phyloP scores from a whole-genome alignment of 2,888 invertebrate genomes.

The Calliopum simillimum region DNA sequence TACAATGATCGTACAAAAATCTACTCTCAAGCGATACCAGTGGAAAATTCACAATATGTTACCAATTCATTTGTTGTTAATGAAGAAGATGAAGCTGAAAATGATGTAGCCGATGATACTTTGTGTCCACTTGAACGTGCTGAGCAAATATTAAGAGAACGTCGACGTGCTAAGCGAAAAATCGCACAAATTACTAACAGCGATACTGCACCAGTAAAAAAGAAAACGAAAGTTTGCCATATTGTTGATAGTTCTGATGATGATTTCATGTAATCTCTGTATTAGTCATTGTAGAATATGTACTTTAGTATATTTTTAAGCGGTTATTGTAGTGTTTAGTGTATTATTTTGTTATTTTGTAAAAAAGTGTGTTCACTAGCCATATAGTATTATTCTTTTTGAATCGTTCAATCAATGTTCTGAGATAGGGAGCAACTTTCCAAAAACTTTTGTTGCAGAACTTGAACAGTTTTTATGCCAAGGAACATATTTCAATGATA shows the following conservation, averaged over 20 bases:
- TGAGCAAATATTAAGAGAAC: conserved; percentile 70
- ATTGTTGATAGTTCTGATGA: conserved; percentile 34
- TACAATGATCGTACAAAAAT: conserved; percentile 67
- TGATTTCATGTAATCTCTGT: conserved; percentile 5
- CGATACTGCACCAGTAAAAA: background rate
- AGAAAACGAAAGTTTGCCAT: conserved; percentile 3
- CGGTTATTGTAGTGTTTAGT: too few relatives aligned
- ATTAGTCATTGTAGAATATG: background rate
- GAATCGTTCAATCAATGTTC: too few relatives aligned
- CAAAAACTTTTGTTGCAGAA: too few relatives aligned
- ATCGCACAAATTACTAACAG: conserved; percentile 31
- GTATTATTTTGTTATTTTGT: too few relatives aligned
- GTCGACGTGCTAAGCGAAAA: conserved; percentile 53
- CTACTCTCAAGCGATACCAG: conserved; percentile 68
- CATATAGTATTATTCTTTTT: too few relatives aligned
- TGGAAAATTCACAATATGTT: conserved; percentile 70
- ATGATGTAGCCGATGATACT: conserved; percentile 40
- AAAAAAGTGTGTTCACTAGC: too few relatives aligned
- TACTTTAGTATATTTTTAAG: background rate
- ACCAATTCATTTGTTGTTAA: conserved; percentile 66
- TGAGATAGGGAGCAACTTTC: too few relatives aligned
- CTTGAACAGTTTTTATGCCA: too few relatives aligned
- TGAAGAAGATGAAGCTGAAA: conserved; percentile 69
- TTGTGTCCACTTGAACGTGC: conserved; percentile 73
- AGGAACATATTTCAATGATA: too few relatives aligned